Evolutionary conservation across 2,888 invertebrate species (phyloP), one percentile per base, ranked within the genome.

Genomic region (Volucella bombylans): DNA sequence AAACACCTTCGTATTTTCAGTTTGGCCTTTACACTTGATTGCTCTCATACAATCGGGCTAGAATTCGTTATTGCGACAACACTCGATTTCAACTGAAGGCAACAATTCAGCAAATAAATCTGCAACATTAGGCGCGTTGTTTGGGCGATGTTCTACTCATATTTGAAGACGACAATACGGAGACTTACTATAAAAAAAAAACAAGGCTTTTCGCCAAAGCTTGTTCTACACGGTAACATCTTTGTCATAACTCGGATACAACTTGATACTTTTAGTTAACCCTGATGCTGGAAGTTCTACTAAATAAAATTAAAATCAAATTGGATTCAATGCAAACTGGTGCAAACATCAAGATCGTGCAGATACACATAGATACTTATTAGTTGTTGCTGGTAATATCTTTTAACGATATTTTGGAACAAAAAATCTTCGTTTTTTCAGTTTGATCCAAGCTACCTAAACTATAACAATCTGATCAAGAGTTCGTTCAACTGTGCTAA

Each of bases 351-450:
- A 55, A 64, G 54, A 65, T 54, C 41, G 2, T 65, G 18, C 31
- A 31, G 6, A 31, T 47, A 15, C n/a, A n/a, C 18, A 23, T 23
- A 23, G 38, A 62, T 55, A 43, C 39, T 15, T 38, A 38, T 54
- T 31, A 10, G 14, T 31, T 43, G 39, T 14, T 23, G 41, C 59
- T 73, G 82, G 82, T 82, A 82, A 82, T 57, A 68, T 69, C 64
- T 74, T n/a, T 65, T 59, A 39, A 49, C 18, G 67, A 76, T 68
- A 69, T 52, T 50, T 73, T 69, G 57, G 73, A 73, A 79, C 64
- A 64, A 73, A 64, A 31, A 69, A 74, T 31, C 59, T 83, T 74
- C 79, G 79, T 79, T 47, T 65, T 82, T 83, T 83, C 79, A 82
- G 82, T 82, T 59, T 9, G 49, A 14, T 69, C 18, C 59, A 57